Percentiles rank a stretch among this genome's conserved stretches.
Conservation (phyloP, 2,113 vertebrate genomes). For the Marmota monax region DNA sequence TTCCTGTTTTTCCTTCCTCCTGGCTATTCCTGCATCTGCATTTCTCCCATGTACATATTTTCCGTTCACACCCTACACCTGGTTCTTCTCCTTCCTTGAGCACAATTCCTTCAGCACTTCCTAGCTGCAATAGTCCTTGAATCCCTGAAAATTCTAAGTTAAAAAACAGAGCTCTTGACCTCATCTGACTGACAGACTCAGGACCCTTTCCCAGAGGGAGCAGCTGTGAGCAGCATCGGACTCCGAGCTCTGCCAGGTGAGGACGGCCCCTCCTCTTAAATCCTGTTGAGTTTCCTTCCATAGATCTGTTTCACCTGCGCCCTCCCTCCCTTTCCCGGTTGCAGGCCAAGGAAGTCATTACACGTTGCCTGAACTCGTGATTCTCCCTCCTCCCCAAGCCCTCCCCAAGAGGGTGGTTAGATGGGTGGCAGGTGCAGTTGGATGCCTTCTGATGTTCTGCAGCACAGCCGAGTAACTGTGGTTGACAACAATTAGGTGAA, state of each 20-base stretch:
- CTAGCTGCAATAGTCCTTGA: neutral
- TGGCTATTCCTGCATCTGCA: accelerated
- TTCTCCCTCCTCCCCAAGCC: no score
- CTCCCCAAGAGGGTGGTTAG: neutral
- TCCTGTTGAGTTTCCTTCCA: neutral
- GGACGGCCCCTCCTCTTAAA: neutral
- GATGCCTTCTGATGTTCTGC: neutral
- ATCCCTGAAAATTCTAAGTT: neutral
- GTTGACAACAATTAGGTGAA: neutral
- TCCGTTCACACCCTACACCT: neutral
- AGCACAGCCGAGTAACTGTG: neutral
- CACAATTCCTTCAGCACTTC: neutral
- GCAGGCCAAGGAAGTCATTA: neutral
- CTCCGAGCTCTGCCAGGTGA: neutral
- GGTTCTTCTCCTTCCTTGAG: neutral
- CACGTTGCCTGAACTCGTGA: neutral
- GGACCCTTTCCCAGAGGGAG: neutral
- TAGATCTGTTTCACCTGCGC: neutral
- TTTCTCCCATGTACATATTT: neutral
- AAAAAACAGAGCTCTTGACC: neutral
- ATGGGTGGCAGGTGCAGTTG: no score
- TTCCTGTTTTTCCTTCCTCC: neutral
- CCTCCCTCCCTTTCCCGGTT: neutral
- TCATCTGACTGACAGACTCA: neutral
- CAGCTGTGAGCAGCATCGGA: neutral